Percentiles rank a stretch among this genome's conserved stretches.
Evolutionary conservation across 2,113 vertebrate species (phyloP).

Genomic region (Ailuropoda melanoleuca): DNA sequence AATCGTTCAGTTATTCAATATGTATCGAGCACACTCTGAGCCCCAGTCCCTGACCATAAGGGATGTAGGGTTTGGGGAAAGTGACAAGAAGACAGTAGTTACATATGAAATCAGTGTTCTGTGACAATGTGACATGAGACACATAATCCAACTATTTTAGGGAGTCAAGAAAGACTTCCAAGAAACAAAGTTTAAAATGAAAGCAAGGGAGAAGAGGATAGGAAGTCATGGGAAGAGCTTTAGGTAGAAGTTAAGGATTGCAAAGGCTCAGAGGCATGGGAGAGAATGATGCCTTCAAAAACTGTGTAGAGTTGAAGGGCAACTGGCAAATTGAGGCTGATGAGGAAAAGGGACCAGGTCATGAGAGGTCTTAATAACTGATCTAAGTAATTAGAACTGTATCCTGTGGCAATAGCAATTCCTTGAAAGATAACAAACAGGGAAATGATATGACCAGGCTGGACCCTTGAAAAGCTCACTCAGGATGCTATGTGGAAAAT

Average conservation of each 20-base stretch:
- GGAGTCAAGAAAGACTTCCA: not conserved
- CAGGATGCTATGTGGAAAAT: not conserved
- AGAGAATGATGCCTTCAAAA: not conserved
- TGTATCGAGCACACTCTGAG: not conserved
- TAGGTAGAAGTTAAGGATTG: not conserved
- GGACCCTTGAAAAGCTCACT: not conserved
- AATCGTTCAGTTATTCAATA: not conserved
- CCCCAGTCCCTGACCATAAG: not conserved
- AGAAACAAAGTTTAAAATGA: not conserved
- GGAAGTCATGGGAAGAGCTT: not conserved
- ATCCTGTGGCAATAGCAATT: not conserved
- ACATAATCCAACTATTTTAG: not conserved
- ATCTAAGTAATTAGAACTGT: not conserved
- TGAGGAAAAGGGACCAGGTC: not conserved
- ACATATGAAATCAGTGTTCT: not conserved
- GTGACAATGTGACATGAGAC: not conserved
- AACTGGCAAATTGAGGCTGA: not conserved
- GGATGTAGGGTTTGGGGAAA: not conserved
- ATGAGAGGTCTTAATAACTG: not conserved
- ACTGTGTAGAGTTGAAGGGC: not conserved
- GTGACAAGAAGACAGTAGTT: not conserved
- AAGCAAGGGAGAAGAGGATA: not conserved
- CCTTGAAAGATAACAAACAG: not conserved
- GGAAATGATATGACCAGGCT: not conserved
- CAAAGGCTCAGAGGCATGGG: not conserved